Percentiles rank a stretch among this genome's conserved stretches.
Evolutionary conservation across 2,797 vertebrate genomes (phyloP).

Genomic region (Hypotaenidia okinawae): DNA sequence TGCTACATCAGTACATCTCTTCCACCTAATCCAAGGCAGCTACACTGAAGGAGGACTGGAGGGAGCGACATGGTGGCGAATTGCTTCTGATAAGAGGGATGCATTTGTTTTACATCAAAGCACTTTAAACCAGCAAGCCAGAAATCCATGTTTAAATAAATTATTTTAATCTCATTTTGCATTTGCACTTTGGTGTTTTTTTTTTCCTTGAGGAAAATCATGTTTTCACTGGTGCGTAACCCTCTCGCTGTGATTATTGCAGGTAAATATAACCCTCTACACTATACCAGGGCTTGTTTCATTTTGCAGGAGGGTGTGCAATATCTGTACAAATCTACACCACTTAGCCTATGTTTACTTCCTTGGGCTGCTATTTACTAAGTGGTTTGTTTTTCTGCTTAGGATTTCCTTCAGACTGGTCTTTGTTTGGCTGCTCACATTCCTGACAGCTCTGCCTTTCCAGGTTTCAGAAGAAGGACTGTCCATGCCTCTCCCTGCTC

Average conservation of each 20-base stretch:
- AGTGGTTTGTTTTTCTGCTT: neutral
- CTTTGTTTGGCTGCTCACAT: rapidly evolving
- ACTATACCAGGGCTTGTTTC: neutral
- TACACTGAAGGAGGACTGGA: neutral
- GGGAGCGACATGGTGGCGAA: neutral
- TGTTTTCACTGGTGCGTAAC: neutral
- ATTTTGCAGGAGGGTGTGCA: neutral
- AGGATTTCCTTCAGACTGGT: neutral
- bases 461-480: neutral
- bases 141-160: neutral
- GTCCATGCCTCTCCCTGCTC: neutral
- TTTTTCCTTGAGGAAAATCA: neutral
- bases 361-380: neutral
- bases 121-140: neutral
- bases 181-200: neutral
- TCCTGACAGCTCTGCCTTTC: neutral
- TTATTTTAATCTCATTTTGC: neutral
- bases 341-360: neutral
- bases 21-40: neutral
- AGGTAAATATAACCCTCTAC: neutral
- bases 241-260: neutral
- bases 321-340: neutral
- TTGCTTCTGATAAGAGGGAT: neutral
- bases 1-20: neutral
- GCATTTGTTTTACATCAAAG: conserved; percentile 6